Percentiles rank a stretch among this genome's conserved stretches.
Conservation (phyloP, 2,113 vertebrate species). For the Malurus melanocephalus region DNA sequence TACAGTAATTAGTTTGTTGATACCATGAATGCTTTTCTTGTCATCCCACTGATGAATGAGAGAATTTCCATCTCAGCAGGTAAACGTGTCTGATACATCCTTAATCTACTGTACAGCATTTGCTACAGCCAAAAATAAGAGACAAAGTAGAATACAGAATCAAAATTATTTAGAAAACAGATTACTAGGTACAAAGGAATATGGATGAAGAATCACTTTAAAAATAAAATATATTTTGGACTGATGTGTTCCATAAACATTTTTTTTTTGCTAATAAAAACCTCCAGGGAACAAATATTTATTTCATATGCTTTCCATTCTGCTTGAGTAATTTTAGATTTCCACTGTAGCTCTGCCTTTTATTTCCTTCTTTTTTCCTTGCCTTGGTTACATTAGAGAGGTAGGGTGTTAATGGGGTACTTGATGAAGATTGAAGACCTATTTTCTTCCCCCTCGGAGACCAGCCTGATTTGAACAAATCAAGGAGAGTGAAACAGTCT, state of each 20-base stretch:
- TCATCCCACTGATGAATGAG: constrained; percentile 7
- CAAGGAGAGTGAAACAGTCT: constrained; percentile 28
- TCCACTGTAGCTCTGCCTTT: constrained; percentile 10
- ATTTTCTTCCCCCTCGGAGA: constrained; percentile 45
- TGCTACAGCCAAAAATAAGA: constrained; percentile 8
- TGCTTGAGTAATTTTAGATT: not conserved
- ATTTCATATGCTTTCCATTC: not conserved
- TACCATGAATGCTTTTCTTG: constrained; percentile 14
- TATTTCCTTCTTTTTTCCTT: constrained; percentile 26
- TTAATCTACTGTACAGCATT: not conserved
- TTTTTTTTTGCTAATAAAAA: constrained; percentile 21
- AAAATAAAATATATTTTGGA: constrained; percentile 26
- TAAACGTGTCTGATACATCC: not conserved
- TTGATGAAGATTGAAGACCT: constrained; percentile 66
- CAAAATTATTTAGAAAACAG: constrained; percentile 23
- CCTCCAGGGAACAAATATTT: constrained; percentile 25
- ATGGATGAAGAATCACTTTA: constrained; percentile 25
- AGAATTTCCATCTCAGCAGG: constrained; percentile 24
- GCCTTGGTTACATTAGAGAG: constrained; percentile 49
- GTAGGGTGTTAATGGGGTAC: constrained; percentile 57
- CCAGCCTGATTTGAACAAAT: constrained; percentile 48
- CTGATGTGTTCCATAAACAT: constrained; percentile 3
- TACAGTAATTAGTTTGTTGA: constrained; percentile 17
- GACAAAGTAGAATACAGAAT: not conserved
- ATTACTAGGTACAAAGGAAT: constrained; percentile 35